Conservation (phyloP, 2,797 vertebrate species). For the Tragopan temminckii region DNA sequence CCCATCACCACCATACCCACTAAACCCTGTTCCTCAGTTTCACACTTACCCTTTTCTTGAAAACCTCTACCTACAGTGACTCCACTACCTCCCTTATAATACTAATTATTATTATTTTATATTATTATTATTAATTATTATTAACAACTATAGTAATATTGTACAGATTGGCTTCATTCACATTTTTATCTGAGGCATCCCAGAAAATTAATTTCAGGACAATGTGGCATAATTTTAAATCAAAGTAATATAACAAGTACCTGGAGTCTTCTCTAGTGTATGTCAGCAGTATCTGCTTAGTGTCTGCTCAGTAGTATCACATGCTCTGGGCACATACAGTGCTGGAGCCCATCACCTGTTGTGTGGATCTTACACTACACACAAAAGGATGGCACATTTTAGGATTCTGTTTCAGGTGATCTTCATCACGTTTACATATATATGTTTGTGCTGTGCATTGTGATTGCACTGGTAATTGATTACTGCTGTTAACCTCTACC, state of each 20-base stretch:
- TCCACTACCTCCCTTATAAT: too few species aligned
- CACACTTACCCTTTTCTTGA: too few species aligned
- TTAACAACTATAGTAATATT: background rate
- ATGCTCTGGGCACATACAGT: background rate
- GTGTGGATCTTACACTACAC: background rate
- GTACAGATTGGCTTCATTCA: background rate
- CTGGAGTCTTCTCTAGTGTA: background rate
- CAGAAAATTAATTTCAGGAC: background rate
- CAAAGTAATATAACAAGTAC: background rate
- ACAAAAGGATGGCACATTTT: background rate
- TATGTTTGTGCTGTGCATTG: background rate
- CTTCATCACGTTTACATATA: background rate
- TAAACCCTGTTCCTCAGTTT: too few species aligned
- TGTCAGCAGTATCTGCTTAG: background rate
- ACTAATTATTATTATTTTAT: too few species aligned
- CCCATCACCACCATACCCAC: too few species aligned
- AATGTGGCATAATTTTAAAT: background rate
- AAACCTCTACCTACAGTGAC: too few species aligned
- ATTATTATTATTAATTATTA: too few species aligned
- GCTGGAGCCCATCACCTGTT: background rate
- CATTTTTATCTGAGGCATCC: too few species aligned
- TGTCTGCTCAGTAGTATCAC: background rate
- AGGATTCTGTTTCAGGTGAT: background rate
- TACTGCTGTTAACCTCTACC: conserved; percentile 20
- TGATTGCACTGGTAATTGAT: background rate